Base-by-base conservation (phyloP, 2,888 invertebrate species). In the Desoria tigrina region DNA sequence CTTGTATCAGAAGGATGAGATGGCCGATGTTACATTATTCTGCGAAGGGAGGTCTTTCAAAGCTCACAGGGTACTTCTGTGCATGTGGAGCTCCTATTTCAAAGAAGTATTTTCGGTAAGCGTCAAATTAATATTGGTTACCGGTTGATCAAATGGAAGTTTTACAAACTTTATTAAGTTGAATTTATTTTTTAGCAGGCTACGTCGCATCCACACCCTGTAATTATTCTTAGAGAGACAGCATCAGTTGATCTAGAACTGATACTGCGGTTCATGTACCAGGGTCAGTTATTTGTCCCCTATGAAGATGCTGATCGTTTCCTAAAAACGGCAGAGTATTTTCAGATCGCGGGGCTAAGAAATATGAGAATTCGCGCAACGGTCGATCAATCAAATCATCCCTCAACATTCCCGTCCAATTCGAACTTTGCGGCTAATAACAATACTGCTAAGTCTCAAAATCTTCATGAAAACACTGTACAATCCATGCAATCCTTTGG, bases 41-140 rank as follows among this genome's bases (percentile, higher is more conserved):
- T 71, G 71, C 45, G 68, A 68, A 39, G 71, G 71, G 24, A 60
- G 71, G 53, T 71, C 71, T 16, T 71, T 71, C 66, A 61, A 68
- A 42, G 71, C 71, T 18, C 71, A 71, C 28, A 66, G 62, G n/a
- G 65, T 69, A 7, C 57, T 71, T 16, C 49, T 71, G 27, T 66
- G 64, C 23, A 53, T 71, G 14, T 71, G 71, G 71, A 66, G 66
- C 55, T 54, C 57, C 18, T 71, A 71, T 28, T 71, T 71, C 50
- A 57, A 66, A 56, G 71, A 71, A 37, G 64, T 71, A 57, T 71
- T 71, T 61, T 61, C 66, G 27, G 71, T 71, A 61, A 64, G 37
- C 18, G 7, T 23, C 18, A 49, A 18, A 39, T 39, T 39, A 39
- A 39, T 39, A 16, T 14, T 39, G 9, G 39, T 11, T 39, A 14